Evolutionary conservation across 2,888 invertebrate genomes (phyloP), one percentile per base, ranked within the genome.

Genomic region (Litoditis marina): DNA sequence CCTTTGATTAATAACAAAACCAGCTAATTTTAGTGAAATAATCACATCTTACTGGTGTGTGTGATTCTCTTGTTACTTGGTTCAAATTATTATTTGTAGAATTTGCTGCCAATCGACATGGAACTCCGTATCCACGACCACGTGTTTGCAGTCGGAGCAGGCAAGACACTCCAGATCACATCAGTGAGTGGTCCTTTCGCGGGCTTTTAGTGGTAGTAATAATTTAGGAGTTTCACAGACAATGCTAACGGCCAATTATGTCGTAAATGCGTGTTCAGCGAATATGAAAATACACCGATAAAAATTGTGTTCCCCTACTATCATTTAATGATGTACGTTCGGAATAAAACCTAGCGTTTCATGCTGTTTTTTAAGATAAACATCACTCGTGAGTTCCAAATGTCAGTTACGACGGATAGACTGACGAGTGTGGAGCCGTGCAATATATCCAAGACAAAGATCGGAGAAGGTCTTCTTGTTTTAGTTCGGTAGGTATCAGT

Each of bases 91-190:
- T n/a, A n/a, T 7, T 8, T 95, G 3, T 89, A 89, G 70, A 96
- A 95, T 87, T 87, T 95, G 65, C 87, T 96, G 56, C 95, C 95
- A 0, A 83, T 85, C 50, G 87, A 87, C 66, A 71, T 87, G 57
- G 82, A 83, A 64, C 85, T 84, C 68, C 81, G 82, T 69, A 63
- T 74, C 32, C 64, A 71, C 36, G 68, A 69, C 25, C 64, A 69
- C 28, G 65, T 67, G 2, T 73, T 71, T 13, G 81, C 82, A 39
- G 82, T 87, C 39, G 83, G 83, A 60, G 83, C 86, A n/a, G 86
- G 86, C 27, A 84, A 85, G 73, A 81, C 83, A 28, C 79, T 83
- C 36, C 75, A 61, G 22, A 65, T 74, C 49, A 73, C 71, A 8
- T 66, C 71, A 13, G 74, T 74, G 16, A 13, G 62, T 32, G 2